Percentiles rank a stretch among this genome's conserved stretches.
These are phyloP conservation scores for Mugil cephalus DNA, from an alignment of 2,113 vertebrate species.

Conservation along the genomic window DNA sequence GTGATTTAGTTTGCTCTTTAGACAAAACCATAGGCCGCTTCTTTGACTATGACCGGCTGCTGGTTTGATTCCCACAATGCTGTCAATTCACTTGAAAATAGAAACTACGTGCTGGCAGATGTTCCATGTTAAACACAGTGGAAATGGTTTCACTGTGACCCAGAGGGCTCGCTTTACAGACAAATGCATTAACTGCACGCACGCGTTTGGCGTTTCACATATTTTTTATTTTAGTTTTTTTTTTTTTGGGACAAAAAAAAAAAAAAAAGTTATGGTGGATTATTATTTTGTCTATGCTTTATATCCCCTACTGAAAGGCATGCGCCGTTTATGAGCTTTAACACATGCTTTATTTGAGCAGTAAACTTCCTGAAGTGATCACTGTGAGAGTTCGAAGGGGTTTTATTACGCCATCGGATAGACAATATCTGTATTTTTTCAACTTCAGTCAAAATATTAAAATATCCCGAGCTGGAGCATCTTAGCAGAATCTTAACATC, in stretches of 20 bases:
- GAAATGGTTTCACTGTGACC: slow-evolving; percentile 34
- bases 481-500: neutral
- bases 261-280: neutral
- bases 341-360: too few relatives aligned
- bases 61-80: slow-evolving; percentile 1
- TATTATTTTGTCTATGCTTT: neutral
- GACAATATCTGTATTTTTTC: too few relatives aligned
- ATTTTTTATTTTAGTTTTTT: too few relatives aligned
- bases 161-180: slow-evolving; percentile 25
- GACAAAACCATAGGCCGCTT: too few relatives aligned
- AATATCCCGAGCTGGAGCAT: neutral
- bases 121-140: slow-evolving; percentile 38
- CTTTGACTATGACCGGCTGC: neutral
- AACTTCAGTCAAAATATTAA: neutral
- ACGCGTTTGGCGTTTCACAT: neutral
- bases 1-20: too few relatives aligned
- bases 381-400: neutral
- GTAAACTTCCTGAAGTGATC: too few relatives aligned
- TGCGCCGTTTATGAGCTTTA: neutral
- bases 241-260: neutral
- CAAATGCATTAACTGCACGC: slow-evolving; percentile 4
- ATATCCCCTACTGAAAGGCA: neutral
- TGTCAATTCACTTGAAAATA: neutral
- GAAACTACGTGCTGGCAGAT: slow-evolving; percentile 39
- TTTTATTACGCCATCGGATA: neutral